Percentiles rank a stretch among this genome's conserved stretches.
Conservation (phyloP, 2,797 vertebrate genomes). For the Enteromius afrohamiltoni region DNA sequence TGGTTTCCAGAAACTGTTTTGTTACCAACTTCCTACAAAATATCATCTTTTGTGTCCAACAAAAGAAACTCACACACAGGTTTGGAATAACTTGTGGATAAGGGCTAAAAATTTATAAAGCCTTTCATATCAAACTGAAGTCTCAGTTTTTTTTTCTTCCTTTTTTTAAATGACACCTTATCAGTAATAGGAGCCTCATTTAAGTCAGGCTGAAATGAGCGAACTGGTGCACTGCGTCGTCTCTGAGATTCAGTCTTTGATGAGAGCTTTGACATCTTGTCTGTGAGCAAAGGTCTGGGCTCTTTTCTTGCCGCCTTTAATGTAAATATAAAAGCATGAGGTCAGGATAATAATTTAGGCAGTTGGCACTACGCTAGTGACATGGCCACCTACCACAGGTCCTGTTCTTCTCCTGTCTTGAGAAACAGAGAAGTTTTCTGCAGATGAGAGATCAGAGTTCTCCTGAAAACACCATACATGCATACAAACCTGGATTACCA, state of each 20-base stretch:
- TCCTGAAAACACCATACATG: constrained; percentile 34
- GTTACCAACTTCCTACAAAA: neutral
- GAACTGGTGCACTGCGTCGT: neutral
- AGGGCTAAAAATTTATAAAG: neutral
- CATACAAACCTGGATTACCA: neutral
- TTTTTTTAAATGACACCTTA: constrained; percentile 17
- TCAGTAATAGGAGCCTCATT: neutral
- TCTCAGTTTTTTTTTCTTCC: neutral
- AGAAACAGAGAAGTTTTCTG: constrained; percentile 38
- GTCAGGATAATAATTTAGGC: neutral
- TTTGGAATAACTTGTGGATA: neutral
- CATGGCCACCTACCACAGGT: constrained; percentile 43
- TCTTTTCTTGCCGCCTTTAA: constrained; percentile 58
- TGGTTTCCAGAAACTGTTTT: neutral
- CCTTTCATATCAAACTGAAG: neutral
- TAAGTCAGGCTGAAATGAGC: neutral
- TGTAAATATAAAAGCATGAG: neutral
- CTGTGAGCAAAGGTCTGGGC: constrained; percentile 44
- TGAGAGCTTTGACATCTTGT: neutral
- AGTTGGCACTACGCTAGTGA: neutral
- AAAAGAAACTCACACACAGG: neutral
- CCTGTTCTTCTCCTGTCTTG: constrained; percentile 19
- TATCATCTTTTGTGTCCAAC: neutral
- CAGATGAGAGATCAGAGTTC: constrained; percentile 47
- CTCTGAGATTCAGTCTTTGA: neutral